Conservation (phyloP, 2,888 invertebrate species). For the Philonicus albiceps region DNA sequence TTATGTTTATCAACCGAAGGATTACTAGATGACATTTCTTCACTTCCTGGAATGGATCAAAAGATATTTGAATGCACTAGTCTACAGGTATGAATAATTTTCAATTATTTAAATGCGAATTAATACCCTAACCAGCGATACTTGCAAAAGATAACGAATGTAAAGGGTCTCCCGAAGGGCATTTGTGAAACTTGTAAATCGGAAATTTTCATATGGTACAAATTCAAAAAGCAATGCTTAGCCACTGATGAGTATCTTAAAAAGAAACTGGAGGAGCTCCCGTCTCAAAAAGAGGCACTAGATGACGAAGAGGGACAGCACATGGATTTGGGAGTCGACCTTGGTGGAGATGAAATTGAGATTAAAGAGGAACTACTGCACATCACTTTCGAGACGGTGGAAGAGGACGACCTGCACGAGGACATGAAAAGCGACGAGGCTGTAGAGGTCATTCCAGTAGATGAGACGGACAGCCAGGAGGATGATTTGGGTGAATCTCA, state of each 20-base stretch:
- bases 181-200: slow-evolving; percentile 50
- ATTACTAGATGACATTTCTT: slow-evolving; percentile 42
- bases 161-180: slow-evolving; percentile 33
- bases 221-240: slow-evolving; percentile 46
- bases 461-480: neutral
- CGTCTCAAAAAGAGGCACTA: neutral
- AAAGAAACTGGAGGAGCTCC: neutral
- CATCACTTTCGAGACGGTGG: neutral
- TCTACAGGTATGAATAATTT: slow-evolving; percentile 40
- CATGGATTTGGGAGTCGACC: neutral
- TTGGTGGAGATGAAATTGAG: neutral
- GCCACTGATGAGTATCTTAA: slow-evolving; percentile 39
- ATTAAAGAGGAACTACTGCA: neutral
- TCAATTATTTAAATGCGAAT: neutral
- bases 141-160: neutral
- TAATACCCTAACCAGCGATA: neutral
- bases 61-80: slow-evolving; percentile 45
- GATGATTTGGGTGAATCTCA: neutral
- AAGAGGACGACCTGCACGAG: neutral
- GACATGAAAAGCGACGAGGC: neutral
- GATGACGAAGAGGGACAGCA: neutral
- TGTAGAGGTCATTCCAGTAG: neutral
- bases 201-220: slow-evolving; percentile 44
- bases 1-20: slow-evolving; percentile 46
- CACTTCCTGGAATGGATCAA: neutral